Base-by-base conservation (phyloP, 2,888 invertebrate genomes). In the Rotaria magnacalcarata region DNA sequence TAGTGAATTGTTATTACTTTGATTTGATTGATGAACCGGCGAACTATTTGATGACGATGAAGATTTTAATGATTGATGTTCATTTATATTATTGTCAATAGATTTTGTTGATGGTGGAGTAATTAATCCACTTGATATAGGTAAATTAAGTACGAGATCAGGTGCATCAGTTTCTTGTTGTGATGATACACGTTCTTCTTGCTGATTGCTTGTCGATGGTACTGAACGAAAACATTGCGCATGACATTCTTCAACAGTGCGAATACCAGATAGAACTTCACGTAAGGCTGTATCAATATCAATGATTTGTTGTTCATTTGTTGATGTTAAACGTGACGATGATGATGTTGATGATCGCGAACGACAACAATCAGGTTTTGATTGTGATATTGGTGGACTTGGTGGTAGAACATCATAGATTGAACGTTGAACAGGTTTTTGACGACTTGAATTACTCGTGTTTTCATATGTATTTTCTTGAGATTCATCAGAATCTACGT, bases 251-350 rank as follows among this genome's bases (percentile, higher is more conserved):
- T 80, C 80, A 14, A 80, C 80, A 11, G 80, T 80, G 47, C 80
- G 80, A 47, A 80, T 80, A 43, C 90, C 90, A 2, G 90, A 90
- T 89, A 90, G 90, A 41, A 91, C 90, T 88, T 91, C 90, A 24
- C 91, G 90, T 80, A 91, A 88, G n/a, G 91, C 91, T 80, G 88
- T 89, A 88, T 91, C 91, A 86, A 91, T 90, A 87, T 90, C 90
- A 80, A 80, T 80, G 0, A 80, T 80, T 24, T 80, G 80, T 47
- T 80, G 80, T 47, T 80, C 80, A 47, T 80, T 80, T 80, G 80
- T 47, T 43, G 80, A 80, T 80, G 80, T 43, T n/a, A 80, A 43
- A 43, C 80, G 80, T 34, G 67, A 67, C 34, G 67, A 67, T 7
- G 67, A 67, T 34, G 67, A 60, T 60, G 60, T 60, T n/a, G 60